Base-by-base conservation (phyloP, 2,797 vertebrate species). In the Thamnophis elegans region DNA sequence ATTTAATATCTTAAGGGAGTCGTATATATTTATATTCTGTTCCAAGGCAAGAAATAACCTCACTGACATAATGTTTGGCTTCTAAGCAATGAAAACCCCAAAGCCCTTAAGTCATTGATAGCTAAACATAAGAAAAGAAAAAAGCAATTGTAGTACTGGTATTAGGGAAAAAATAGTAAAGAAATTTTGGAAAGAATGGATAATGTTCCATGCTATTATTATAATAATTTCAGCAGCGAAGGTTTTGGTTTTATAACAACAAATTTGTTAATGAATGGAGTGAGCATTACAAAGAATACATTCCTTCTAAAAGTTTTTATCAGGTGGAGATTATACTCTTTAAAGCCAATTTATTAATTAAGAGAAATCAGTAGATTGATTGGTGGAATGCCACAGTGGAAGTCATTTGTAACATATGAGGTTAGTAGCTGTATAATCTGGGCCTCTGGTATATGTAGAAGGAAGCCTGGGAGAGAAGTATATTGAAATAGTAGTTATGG, bases 251-350 rank as follows among this genome's bases (percentile, higher is more conserved):
- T 65, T 55, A 20, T 22, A 56, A 22, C 32, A 42, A 1, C 16
- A 54, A 18, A 42, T 26, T 20, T 60, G 22, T 92, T 85, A 13
- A 25, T 42, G 18, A 53, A 86, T 32, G 7, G 51, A 11, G 26
- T 25, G 22, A 60, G 47, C 25, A 85, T 92, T 36, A 36, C 55
- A 82, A 32, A 53, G 4, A 51, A 62, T 25, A 16, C 25, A 73
- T 54, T 87, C 51, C 53, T 87, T 54, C 22, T 89, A 51, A 55
- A 89, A 85, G 88, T 47, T 92, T 92, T 54, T 90, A 60, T 55
- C 1, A 3, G 11, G 10, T 60, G 55, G 87, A 20, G 14, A 47
- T 3, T n/a, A 28, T 32, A 89, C 20, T 14, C 22, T 88, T 85
- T 54, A 89, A 26, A 55, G 26, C 32, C 11, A 68, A 36, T 87